These are phyloP conservation scores for Coptodon bakossiorum DNA, from an alignment of 2,113 vertebrate species.

Conservation along the genomic window DNA sequence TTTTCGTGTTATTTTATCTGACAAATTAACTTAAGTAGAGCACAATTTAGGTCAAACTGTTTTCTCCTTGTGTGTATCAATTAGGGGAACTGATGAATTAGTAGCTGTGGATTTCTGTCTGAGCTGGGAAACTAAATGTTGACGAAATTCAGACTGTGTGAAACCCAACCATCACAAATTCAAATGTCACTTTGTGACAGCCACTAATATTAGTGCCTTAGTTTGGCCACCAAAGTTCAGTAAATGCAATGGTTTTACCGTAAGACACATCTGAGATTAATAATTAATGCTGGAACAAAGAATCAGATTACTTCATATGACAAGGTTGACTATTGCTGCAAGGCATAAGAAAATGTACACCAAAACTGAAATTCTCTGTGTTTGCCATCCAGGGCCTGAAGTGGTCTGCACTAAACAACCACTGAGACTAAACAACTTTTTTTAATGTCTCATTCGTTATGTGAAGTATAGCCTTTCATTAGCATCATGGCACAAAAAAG, in stretches of 20 bases:
- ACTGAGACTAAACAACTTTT: constrained; percentile 68
- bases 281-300: constrained; percentile 16
- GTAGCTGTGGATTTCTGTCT: background rate
- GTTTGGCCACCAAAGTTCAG: background rate
- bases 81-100: constrained; percentile 34
- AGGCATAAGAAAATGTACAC: constrained; percentile 42
- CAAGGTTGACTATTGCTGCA: constrained; percentile 18
- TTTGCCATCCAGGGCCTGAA: constrained; percentile 45
- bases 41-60: constrained; percentile 27
- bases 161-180: background rate
- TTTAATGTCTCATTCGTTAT: constrained; percentile 52
- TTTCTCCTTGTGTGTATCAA: constrained; percentile 40
- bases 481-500: constrained; percentile 13
- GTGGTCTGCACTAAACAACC: constrained; percentile 47
- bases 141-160: background rate
- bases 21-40: constrained; percentile 45
- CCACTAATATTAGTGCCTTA: background rate
- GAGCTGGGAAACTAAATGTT: background rate
- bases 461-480: constrained; percentile 48
- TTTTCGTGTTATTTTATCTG: constrained; percentile 71
- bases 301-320: constrained; percentile 2
- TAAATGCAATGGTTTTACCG: background rate
- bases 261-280: background rate
- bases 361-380: constrained; percentile 26
- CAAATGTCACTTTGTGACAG: background rate